phyloP scores from a whole-genome alignment of 2,888 invertebrate species.

The Adelognathus sp. region DNA sequence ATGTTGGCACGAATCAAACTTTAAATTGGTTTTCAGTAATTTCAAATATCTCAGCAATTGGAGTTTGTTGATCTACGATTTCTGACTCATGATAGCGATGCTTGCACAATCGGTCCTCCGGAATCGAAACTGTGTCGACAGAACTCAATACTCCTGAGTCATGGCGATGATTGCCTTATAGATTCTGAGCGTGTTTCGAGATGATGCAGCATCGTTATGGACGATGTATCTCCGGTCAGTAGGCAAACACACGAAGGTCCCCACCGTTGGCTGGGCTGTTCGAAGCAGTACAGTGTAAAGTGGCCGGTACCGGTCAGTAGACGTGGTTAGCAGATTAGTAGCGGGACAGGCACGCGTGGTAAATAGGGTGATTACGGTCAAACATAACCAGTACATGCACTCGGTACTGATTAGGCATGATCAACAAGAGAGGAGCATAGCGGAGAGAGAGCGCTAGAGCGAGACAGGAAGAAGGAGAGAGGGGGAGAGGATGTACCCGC shows the following conservation, averaged over 20 bases:
- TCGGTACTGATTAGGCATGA: conserved; percentile 54
- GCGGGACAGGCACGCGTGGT: conserved; percentile 56
- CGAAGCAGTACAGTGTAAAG: conserved; percentile 50
- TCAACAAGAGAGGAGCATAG: conserved; percentile 46
- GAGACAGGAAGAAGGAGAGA: too few species aligned
- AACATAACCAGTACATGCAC: conserved; percentile 59
- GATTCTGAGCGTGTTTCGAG: conserved; percentile 36
- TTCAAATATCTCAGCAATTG: too few species aligned
- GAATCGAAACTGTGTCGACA: not conserved
- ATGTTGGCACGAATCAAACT: too few species aligned
- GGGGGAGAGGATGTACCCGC: too few species aligned
- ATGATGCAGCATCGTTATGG: conserved; percentile 46
- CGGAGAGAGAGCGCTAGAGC: not conserved
- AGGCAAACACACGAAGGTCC: not conserved
- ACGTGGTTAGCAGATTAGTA: conserved; percentile 59
- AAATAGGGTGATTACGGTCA: conserved; percentile 61
- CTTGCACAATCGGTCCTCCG: not conserved
- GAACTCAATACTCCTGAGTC: not conserved
- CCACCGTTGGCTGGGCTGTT: too few species aligned
- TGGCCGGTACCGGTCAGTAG: conserved; percentile 58
- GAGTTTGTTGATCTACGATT: too few species aligned
- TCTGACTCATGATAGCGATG: not conserved
- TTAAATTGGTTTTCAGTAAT: too few species aligned
- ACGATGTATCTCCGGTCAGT: conserved; percentile 6
- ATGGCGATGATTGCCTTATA: conserved; percentile 34